Evolutionary conservation across 2,888 invertebrate genomes (phyloP).

Genomic region (Beris chalybata): DNA sequence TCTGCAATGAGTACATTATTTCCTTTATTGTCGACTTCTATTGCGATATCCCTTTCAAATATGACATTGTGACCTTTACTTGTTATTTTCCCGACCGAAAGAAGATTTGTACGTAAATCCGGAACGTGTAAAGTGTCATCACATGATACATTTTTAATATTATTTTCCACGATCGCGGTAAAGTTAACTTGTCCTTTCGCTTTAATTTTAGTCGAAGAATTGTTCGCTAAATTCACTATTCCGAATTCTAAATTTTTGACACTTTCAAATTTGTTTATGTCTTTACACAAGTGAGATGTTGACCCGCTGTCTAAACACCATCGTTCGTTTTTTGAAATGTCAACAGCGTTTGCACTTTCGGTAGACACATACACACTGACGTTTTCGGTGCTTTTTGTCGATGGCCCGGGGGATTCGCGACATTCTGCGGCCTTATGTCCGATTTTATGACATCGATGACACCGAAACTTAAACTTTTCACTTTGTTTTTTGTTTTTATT

Average conservation of each 20-base stretch:
- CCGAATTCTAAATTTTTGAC: neutral
- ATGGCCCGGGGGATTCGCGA: too few species aligned
- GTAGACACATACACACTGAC: too few species aligned
- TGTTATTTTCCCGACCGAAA: constrained; percentile 6
- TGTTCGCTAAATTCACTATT: constrained; percentile 3
- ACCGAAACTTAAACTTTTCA: neutral
- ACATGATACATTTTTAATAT: neutral
- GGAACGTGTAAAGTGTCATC: constrained; percentile 10
- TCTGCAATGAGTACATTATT: neutral
- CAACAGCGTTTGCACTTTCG: too few species aligned
- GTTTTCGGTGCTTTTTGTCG: too few species aligned
- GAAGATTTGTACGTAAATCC: constrained; percentile 8
- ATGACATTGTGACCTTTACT: constrained; percentile 4
- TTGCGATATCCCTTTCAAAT: constrained; percentile 1
- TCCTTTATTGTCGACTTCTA: neutral
- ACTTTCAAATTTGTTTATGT: neutral
- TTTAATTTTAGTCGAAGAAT: neutral
- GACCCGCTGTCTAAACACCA: too few species aligned
- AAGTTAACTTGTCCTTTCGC: constrained; percentile 1
- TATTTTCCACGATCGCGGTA: too few species aligned
- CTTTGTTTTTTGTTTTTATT: neutral
- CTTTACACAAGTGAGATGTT: neutral
- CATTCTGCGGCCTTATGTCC: too few species aligned
- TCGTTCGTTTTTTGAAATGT: too few species aligned
- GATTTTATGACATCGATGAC: neutral